A percentile compares a stretch with the other conserved stretches of the same genome.
Conservation (phyloP, 2,888 invertebrate species). For the Hirudinaria manillensis region DNA sequence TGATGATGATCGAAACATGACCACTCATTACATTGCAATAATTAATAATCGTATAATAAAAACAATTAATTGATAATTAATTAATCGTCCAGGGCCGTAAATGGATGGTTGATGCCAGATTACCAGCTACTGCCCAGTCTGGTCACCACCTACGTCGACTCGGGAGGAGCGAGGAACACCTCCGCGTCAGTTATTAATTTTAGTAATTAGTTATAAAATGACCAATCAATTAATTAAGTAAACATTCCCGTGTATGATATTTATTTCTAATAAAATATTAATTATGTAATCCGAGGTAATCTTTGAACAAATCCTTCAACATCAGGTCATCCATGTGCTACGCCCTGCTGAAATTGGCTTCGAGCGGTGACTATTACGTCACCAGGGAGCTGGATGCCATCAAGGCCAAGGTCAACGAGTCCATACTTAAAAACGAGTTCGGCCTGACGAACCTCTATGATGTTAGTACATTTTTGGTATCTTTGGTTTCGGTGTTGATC, state of each 20-base stretch:
- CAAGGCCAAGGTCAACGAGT: neutral
- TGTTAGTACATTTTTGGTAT: neutral
- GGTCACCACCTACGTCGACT: neutral
- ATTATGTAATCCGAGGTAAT: no score
- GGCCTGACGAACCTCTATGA: neutral
- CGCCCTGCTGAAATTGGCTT: neutral
- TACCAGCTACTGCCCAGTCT: neutral
- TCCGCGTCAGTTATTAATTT: neutral
- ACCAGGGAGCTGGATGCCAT: neutral
- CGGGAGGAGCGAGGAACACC: neutral
- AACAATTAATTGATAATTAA: no score
- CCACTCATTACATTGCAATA: no score
- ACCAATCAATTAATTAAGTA: neutral
- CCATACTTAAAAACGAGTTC: neutral
- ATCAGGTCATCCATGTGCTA: conserved; percentile 27
- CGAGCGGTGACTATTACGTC: neutral
- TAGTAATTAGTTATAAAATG: neutral
- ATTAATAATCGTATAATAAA: no score
- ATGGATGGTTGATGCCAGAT: neutral
- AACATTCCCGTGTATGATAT: neutral
- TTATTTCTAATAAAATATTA: neutral
- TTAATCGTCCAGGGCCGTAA: neutral
- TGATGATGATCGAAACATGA: no score
- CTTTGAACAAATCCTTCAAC: neutral
- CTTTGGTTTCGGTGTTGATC: neutral